Conservation (phyloP, 1,140 invertebrate genomes). For the Lepidurus packardi region DNA sequence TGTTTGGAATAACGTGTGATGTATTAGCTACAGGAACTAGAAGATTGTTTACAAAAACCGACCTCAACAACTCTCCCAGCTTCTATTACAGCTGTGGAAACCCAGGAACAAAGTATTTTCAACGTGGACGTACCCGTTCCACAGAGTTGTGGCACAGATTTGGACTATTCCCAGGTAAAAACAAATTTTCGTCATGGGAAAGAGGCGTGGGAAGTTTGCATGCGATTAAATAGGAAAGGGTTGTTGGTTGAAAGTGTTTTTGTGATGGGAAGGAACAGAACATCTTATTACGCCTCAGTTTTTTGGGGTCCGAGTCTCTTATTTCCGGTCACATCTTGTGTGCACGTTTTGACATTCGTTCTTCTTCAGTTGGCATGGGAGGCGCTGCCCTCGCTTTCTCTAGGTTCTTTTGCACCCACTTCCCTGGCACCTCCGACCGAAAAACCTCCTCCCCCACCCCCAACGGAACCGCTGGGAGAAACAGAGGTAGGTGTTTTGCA, state of each 20-base stretch:
- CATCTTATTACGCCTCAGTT: background rate
- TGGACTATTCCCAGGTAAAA: too few species aligned
- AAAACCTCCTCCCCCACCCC: conserved; percentile 76
- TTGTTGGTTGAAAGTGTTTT: background rate
- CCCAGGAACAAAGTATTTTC: background rate
- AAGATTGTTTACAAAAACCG: background rate
- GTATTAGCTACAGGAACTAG: background rate
- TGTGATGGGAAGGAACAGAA: background rate
- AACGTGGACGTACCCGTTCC: background rate
- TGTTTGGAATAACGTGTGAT: too few species aligned
- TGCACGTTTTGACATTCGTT: conserved; percentile 46
- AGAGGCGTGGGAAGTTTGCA: background rate
- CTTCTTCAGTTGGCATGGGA: conserved; percentile 41
- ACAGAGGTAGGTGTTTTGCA: conserved; percentile 34
- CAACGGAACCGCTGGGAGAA: conserved; percentile 35
- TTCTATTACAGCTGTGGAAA: background rate
- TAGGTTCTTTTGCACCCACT: conserved; percentile 49
- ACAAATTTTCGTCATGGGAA: too few species aligned
- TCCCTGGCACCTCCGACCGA: conserved; percentile 71
- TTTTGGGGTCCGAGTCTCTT: background rate
- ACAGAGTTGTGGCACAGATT: too few species aligned
- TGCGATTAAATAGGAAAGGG: background rate
- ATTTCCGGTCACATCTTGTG: conserved; percentile 20
- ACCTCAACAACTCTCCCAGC: background rate
- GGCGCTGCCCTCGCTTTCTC: conserved; percentile 38